Base-by-base conservation (phyloP, 2,797 vertebrate genomes). In the Rousettus madagascariensis region DNA sequence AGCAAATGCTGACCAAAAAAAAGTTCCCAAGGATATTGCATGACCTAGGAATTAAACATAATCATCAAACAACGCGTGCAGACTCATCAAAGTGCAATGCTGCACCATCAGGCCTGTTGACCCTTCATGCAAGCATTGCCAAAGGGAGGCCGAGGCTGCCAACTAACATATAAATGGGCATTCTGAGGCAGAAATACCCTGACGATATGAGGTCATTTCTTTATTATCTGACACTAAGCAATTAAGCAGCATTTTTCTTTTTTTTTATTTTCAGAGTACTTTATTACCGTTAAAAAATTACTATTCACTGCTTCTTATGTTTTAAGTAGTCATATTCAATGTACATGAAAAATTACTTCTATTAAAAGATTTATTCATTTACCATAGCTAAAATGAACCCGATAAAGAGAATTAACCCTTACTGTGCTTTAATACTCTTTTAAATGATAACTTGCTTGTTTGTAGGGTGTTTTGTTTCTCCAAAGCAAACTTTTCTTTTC, bases 21-120 rank as follows among this genome's bases (percentile, higher is more conserved):
- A 85, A 92, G 79, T 51, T 88, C 88, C 46, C 61, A 74, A 86
- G 79, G 88, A 89, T 71, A 82, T 15, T 55, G 20, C 26, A 43
- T 53, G 75, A 80, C 78, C 49, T 66, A 57, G 49, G 65, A 94
- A 96, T 95, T 93, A 88, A 92, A 94, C 15, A 22, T 79, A 22
- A 17, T 87, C 77, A 86, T 84, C 55, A 65, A 90, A 87, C 63
- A 83, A 36, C 12, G 26, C 71, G 30, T 94, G 10, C 66, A 63
- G 93, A 85, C 57, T 69, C 30, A 59, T 91, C 63, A 1, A 28
- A 78, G 30, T 87, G 3, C 26, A 75, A 8, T 15, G 9, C 0
- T 1, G 8, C n/a, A 2, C 0, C 0, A 65, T 28, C n/a, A 86
- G 51, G 61, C 26, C 46, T 80, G 43, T 1, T n/a, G 26, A 95